Evolutionary conservation across 2,113 vertebrate species (phyloP).

Genomic region (Struthio camelus): DNA sequence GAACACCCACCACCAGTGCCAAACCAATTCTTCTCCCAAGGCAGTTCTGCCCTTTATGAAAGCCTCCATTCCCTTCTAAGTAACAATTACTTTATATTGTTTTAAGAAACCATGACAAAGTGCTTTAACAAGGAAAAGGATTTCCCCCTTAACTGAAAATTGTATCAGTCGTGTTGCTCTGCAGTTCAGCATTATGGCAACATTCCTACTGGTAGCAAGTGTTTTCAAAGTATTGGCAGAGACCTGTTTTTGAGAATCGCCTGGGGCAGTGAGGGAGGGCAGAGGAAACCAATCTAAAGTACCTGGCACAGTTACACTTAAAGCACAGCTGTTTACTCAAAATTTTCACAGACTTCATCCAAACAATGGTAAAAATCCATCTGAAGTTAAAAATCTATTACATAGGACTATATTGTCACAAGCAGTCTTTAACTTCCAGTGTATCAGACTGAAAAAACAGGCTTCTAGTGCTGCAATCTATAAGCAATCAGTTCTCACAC

Average conservation of each 20-base stretch:
- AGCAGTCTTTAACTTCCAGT: not conserved
- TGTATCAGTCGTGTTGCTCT: not conserved
- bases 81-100: slow-evolving; percentile 14
- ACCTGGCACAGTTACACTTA: not conserved
- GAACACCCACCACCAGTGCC: slow-evolving; percentile 23
- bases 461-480: not conserved
- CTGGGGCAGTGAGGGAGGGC: not conserved
- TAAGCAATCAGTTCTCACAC: not conserved
- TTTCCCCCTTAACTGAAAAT: slow-evolving; percentile 22
- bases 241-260: not conserved
- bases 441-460: not conserved
- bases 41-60: slow-evolving; percentile 23
- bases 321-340: not conserved
- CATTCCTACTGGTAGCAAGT: not conserved
- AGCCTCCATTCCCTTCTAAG: not conserved
- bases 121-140: slow-evolving; percentile 35
- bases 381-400: not conserved
- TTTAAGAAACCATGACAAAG: not conserved
- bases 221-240: not conserved
- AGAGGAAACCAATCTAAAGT: not conserved
- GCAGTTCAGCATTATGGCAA: not conserved
- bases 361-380: slow-evolving; percentile 5
- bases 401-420: not conserved
- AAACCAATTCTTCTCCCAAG: slow-evolving; percentile 21
- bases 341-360: not conserved